Evolutionary conservation across 2,797 vertebrate species (phyloP), one percentile per base, ranked within the genome.

Genomic region (Xyrichtys novacula): DNA sequence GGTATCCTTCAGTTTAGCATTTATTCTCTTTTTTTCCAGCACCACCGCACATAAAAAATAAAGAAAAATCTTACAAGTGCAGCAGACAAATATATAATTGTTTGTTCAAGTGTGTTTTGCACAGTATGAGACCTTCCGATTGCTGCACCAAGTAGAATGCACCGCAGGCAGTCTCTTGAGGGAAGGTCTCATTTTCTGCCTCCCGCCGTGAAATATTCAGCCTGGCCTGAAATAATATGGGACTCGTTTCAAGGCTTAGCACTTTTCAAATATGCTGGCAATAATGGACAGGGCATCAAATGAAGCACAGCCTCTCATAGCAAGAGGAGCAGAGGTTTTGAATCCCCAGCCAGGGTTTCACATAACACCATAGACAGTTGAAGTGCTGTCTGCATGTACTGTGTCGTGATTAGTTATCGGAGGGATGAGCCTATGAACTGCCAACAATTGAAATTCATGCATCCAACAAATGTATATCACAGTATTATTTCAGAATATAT

Each of bases 131-230:
- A 91, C 89, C 92, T 89, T 89, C 84, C 87, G 85, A 92, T 93
- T 90, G 90, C 91, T 86, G 87, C 89, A 90, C 79, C 83, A 88
- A 92, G 91, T 92, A 92, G 91, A 94, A 91, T 88, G 88, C 93
- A 89, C 93, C 90, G 92, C 94, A 91, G 94, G 92, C 91, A 92
- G 90, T 94, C 93, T 93, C 92, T 94, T 92, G 93, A 94, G 93
- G 92, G 94, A 94, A 92, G 93, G 92, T 94, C 93, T 95, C 92
- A 94, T 95, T 95, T 94, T 93, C 90, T 92, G 86, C 88, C 93
- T 91, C 94, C 93, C 54, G 92, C 93, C 77, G 93, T 89, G 93
- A 92, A 93, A 93, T 94, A 93, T 94, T 93, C 93, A 92, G 92
- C 91, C 88, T 88, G 65, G 91, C 88, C 92, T 91, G 93, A 92